Percentiles rank a stretch among this genome's conserved stretches.
phyloP scores from a whole-genome alignment of 1,140 invertebrate genomes.

The Micrasema longulum region DNA sequence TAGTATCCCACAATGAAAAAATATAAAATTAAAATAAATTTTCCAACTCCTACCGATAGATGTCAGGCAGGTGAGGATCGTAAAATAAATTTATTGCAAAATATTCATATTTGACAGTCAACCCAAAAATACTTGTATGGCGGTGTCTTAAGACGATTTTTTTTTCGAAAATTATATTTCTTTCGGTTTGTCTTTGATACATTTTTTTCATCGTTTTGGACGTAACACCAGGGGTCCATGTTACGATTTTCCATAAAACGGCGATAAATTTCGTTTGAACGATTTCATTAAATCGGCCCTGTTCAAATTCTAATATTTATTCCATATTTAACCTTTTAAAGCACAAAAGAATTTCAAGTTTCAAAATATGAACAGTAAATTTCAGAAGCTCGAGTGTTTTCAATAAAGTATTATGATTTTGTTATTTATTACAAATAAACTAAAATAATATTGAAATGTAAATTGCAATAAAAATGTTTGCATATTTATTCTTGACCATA shows the following conservation, averaged over 20 bases:
- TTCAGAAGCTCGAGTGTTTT: constrained; percentile 20
- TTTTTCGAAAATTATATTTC: constrained; percentile 1
- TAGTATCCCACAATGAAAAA: constrained; percentile 22
- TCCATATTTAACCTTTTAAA: constrained; percentile 3
- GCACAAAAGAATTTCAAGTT: constrained; percentile 3
- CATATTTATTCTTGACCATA: no score
- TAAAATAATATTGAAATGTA: no score
- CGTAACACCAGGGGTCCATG: constrained; percentile 42
- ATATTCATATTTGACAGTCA: constrained; percentile 9
- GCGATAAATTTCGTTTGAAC: constrained; percentile 25
- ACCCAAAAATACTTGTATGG: constrained; percentile 18
- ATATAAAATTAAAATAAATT: constrained; percentile 22
- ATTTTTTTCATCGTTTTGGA: constrained; percentile 25
- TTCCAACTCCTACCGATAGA: constrained; percentile 6
- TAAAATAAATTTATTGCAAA: constrained; percentile 33
- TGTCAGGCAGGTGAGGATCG: constrained; percentile 28
- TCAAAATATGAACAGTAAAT: constrained; percentile 9
- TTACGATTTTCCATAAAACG: constrained; percentile 32
- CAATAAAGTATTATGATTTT: constrained; percentile 24
- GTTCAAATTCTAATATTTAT: constrained; percentile 26
- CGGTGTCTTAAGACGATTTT: not conserved
- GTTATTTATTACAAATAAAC: no score
- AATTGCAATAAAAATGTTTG: no score
- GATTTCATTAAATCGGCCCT: constrained; percentile 27
- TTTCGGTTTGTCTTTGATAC: constrained; percentile 24